Percentiles rank a stretch among this genome's conserved stretches.
Conservation (phyloP, 2,113 vertebrate species). For the Abramis brama region DNA sequence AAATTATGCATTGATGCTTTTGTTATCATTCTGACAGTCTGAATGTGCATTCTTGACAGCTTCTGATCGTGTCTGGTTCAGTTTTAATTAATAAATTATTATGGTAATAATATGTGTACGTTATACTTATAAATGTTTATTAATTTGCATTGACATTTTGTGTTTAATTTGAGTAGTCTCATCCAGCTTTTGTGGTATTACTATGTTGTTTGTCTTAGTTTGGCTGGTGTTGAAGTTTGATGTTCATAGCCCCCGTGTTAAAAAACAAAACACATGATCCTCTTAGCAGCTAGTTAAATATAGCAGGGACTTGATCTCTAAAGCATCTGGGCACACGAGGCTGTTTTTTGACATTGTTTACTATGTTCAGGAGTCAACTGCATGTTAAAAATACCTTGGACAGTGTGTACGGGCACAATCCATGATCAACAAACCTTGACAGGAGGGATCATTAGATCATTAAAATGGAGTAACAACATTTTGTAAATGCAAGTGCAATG, state of each 20-base stretch:
- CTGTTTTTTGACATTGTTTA: conserved; percentile 24
- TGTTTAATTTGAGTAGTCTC: not conserved
- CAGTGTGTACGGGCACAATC: not conserved
- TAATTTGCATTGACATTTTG: not conserved
- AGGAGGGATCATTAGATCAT: not conserved
- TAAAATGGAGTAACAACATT: not conserved
- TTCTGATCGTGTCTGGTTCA: not conserved
- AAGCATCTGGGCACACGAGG: not conserved
- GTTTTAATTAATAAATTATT: not conserved
- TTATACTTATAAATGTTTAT: too few relatives aligned
- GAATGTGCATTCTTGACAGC: not conserved
- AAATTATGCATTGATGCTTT: not conserved
- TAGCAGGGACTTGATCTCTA: conserved; percentile 16
- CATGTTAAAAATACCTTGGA: not conserved
- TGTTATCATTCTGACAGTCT: not conserved
- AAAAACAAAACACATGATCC: conserved; percentile 37
- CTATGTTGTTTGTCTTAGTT: not conserved
- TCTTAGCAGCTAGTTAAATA: conserved; percentile 28
- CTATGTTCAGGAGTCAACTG: not conserved
- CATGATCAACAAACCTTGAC: not conserved
- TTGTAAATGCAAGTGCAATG: not conserved
- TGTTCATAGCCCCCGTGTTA: not conserved
- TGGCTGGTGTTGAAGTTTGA: not conserved
- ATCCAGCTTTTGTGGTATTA: not conserved
- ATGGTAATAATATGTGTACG: not conserved